Evolutionary conservation across 2,113 vertebrate species (phyloP), one percentile per base, ranked within the genome.

Genomic region (Gavialis gangeticus): DNA sequence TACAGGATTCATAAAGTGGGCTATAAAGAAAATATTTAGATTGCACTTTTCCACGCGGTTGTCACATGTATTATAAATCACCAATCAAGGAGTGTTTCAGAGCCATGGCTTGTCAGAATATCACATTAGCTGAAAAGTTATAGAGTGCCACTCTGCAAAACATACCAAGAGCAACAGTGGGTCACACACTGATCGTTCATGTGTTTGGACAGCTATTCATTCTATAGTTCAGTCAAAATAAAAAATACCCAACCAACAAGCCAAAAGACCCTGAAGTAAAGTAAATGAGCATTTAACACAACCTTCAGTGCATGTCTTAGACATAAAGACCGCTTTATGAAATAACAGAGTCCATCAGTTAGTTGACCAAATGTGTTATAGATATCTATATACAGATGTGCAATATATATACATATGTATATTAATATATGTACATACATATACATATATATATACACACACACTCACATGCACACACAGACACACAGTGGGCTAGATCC

Each of bases 291-390:
- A 11, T 16, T 63, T 54, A 62, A 73, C 73, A n/a, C 27, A 22
- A 58, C 27, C 13, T 46, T 46, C 9, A 46, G 46, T 46, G 46
- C 0, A 2, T 34, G 91, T 8, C 83, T 27, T 13, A n/a, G 63
- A 79, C 21, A 93, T 89, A 95, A 97, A 94, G 95, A 27, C 56
- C 0, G 60, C 89, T 90, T 95, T 96, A 92, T 96, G n/a, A 10
- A 59, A 30, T 0, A 1, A 34, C 75, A 22, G 67, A 21, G 59
- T 63, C 79, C 84, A 77, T 83, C 86, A 69, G 54, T 2, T 0
- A 0, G 8, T 17, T 76, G 76, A 87, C 58, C 4, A 15, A 54
- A 22, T 1, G 27, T 60, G 1, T 1, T 0, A 3, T 37, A 63
- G 57, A 37, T n/a, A 57, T 63, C 2, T 10, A 63, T 63, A 63